Evolutionary conservation across 2,797 vertebrate species (phyloP), one percentile per base, ranked within the genome.

Genomic region (Momotus momota): DNA sequence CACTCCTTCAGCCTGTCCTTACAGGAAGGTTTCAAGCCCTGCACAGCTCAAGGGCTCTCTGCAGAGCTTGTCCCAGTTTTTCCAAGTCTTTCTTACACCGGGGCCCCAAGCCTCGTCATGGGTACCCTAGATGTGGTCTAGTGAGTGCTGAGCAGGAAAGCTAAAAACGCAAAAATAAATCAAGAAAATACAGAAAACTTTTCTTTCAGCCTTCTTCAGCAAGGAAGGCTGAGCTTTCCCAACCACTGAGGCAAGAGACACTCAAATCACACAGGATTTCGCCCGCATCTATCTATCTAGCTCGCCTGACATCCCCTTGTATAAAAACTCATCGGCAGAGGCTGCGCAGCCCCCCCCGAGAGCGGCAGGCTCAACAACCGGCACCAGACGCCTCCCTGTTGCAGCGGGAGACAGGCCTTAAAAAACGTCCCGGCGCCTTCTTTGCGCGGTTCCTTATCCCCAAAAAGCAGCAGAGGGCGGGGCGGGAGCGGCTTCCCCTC

Each of bases 261-360:
- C 12, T 2, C 38, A 52, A 29, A 45, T 6, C 23, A 23, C 1
- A 8, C 10, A 15, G 21, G 5, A 58, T 27, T 61, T 78, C 1
- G 1, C 12, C 29, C 0, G 0, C 25, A 31, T 9, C 29, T 25
- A 14, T 15, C 4, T 7, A 35, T 2, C 20, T 14, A 2, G 3
- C 10, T 78, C 15, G 4, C 7, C 20, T 27, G 41, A 65, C 33
- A 54, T 4, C 3, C 29, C 40, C 22, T 6, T 1, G 3, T 14
- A 15, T 19, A 19, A 61, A 26, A n/a, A 9, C 13, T 3, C 25
- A 20, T 9, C 49, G 49, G 26, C 25, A 26, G 49, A 46, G 45
- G 19, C 25, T 49, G 48, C 4, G 8, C 15, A 40, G 41, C 8
- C 7, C 23, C 65, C 9, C 54, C 23, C 7, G 6, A 25, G 6